A percentile compares a stretch with the other conserved stretches of the same genome.
Evolutionary conservation across 2,113 vertebrate species (phyloP).

Genomic region (Dipodomys spectabilis): DNA sequence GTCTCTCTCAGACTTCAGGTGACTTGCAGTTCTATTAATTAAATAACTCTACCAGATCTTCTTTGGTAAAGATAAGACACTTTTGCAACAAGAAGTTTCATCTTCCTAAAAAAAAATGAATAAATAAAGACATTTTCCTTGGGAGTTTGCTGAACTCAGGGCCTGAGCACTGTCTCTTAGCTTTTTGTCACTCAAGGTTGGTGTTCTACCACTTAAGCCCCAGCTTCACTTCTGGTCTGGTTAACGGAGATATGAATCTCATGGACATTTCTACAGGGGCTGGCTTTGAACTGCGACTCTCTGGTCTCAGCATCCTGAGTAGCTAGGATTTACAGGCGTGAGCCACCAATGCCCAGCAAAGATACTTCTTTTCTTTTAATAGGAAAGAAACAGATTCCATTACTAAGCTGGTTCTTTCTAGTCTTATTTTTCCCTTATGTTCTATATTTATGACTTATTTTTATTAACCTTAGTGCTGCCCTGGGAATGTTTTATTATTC

Average conservation of each 20-base stretch:
- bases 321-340: too few species aligned
- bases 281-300: too few species aligned
- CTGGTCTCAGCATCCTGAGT: too few species aligned
- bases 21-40: not conserved
- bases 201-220: too few species aligned
- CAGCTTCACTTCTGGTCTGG: too few species aligned
- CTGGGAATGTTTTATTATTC: conserved; percentile 46
- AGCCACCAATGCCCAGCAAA: too few species aligned
- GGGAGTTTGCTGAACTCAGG: too few species aligned
- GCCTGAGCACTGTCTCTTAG: too few species aligned
- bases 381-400: conserved; percentile 5
- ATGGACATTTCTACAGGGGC: too few species aligned
- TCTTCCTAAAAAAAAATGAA: not conserved
- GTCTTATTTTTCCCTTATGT: not conserved
- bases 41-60: not conserved
- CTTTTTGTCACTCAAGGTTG: too few species aligned
- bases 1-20: not conserved
- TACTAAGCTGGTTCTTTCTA: not conserved
- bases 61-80: not conserved
- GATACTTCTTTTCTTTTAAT: not conserved
- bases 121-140: not conserved
- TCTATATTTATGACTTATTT: conserved; percentile 39
- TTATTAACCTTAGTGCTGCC: not conserved
- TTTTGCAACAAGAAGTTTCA: conserved; percentile 22
- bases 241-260: too few species aligned